Evolutionary conservation across 2,113 vertebrate genomes (phyloP), one percentile per base, ranked within the genome.

Genomic region (Hylia prasina): DNA sequence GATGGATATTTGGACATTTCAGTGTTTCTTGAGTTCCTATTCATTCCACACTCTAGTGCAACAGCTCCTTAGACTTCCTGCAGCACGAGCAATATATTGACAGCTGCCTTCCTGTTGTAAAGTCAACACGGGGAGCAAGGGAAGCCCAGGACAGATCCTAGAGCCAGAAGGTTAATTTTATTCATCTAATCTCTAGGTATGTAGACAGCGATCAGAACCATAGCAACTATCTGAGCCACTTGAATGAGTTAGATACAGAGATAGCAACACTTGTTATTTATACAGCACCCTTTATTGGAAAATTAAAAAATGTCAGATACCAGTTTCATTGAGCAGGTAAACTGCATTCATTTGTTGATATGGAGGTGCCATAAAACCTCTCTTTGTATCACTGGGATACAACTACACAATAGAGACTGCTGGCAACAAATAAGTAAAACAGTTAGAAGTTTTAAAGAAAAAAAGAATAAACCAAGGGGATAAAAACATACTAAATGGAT

Each of bases 261-360:
- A 88, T 78, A 93, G 61, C 56, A 71, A 85, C 66, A 68, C 71
- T 77, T 56, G 31, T 89, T 89, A 95, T 86, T 96, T 94, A 87
- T 64, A 92, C 53, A 96, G 88, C 92, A 94, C 56, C 76, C 83
- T 96, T 94, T 93, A 96, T 77, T 96, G 82, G 72, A 92, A 93
- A 92, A 96, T 78, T 82, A 9, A 66, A 80, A 93, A 92, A 88
- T 66, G 72, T 75, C 76, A 93, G 88, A 81, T 77, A 86, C 35
- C 37, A 53, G 51, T 96, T 93, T 94, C 35, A 91, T 42, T 78
- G 63, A 92, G 51, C 30, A 83, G 61, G 79, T 47, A 83, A 94
- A 94, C 82, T 89, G 88, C 79, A 90, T 94, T 96, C 72, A 33
- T 60, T 76, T 81, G 82, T 92, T 93, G 75, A 88, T 40, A 64